A percentile compares a stretch with the other conserved stretches of the same genome.
These are phyloP conservation scores for Aphis craccivora DNA, from an alignment of 1,140 invertebrate species.

Conservation along the genomic window DNA sequence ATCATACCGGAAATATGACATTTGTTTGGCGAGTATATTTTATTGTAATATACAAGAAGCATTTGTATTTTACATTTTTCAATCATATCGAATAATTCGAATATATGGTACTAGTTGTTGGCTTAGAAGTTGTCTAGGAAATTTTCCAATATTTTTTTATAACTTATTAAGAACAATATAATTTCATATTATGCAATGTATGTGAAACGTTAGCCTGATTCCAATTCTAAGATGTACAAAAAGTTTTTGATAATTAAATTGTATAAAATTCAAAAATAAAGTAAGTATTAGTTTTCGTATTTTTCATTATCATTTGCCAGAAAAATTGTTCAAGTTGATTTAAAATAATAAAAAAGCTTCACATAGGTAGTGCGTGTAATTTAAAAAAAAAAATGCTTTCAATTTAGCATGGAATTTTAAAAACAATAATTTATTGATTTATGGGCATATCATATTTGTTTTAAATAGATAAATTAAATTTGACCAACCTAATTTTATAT, in stretches of 20 bases:
- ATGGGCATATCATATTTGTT: not conserved
- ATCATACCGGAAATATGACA: not conserved
- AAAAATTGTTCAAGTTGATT: not conserved
- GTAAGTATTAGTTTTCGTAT: not conserved
- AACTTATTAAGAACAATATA: not conserved
- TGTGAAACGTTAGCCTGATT: not conserved
- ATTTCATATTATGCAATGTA: not conserved
- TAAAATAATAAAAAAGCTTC: not conserved
- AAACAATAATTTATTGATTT: not conserved
- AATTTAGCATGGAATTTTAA: not conserved
- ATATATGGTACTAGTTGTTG: not conserved
- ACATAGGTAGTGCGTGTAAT: accelerated
- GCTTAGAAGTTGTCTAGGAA: not conserved
- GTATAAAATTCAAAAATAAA: not conserved
- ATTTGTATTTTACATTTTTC: not conserved
- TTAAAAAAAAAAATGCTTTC: not conserved
- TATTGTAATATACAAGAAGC: not conserved
- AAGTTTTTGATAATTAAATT: not conserved
- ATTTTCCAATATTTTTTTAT: not conserved
- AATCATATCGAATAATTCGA: not conserved
- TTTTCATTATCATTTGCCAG: not conserved
- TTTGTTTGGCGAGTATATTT: not conserved
- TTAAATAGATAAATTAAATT: not conserved
- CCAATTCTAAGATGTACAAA: not conserved
- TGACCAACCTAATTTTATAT: not conserved